A percentile compares a stretch with the other conserved stretches of the same genome.
Evolutionary conservation across 2,797 vertebrate genomes (phyloP).

Genomic region (Notoglanidium macrostoma): DNA sequence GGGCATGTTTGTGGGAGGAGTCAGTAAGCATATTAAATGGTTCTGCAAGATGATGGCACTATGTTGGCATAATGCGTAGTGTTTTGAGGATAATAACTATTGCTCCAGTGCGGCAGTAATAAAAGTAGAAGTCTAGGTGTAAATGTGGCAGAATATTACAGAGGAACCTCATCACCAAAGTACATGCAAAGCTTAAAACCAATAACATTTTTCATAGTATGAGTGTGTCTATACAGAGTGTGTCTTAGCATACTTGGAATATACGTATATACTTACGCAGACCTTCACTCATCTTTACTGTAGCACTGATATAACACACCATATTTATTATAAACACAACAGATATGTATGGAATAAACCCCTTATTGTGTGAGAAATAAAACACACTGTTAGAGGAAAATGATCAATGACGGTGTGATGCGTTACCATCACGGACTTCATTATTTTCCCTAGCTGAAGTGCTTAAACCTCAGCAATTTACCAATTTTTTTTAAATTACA

Average conservation of each 20-base stretch:
- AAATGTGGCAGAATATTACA: background rate
- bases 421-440: background rate
- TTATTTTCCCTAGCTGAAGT: background rate
- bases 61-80: background rate
- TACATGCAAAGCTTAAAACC: background rate
- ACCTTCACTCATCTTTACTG: background rate
- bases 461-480: background rate
- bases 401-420: background rate
- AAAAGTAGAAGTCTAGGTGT: background rate
- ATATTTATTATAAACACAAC: background rate
- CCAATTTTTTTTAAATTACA: background rate
- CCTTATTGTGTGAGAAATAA: background rate
- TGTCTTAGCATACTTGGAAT: background rate
- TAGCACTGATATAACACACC: background rate
- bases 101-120: background rate
- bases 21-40: background rate
- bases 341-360: background rate
- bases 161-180: background rate
- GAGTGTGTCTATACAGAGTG: background rate
- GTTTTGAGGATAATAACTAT: background rate
- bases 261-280: background rate
- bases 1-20: conserved; percentile 14
- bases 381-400: background rate
- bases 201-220: background rate
- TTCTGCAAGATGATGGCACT: background rate